phyloP scores from a whole-genome alignment of 1,140 invertebrate genomes.

The Habropoda laboriosa region DNA sequence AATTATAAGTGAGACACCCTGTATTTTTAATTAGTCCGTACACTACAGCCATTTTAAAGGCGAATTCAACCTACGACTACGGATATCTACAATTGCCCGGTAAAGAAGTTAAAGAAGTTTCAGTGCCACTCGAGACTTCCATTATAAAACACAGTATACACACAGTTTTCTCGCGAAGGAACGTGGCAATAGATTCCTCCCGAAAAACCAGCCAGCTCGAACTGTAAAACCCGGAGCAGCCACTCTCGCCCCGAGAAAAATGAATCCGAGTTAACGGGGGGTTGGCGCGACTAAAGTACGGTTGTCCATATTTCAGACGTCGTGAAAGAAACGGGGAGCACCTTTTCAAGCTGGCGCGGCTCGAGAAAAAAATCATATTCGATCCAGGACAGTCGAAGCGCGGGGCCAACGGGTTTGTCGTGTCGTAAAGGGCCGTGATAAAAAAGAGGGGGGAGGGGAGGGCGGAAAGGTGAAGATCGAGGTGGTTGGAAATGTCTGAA shows the following conservation, averaged over 20 bases:
- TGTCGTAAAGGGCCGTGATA: not conserved
- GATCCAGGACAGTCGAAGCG: not conserved
- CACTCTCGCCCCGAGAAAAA: conserved; percentile 7
- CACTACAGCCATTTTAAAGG: too few species aligned
- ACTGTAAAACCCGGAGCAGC: not conserved
- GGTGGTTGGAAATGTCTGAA: not conserved
- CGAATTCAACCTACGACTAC: too few species aligned
- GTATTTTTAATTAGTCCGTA: too few species aligned
- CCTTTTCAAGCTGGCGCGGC: not conserved
- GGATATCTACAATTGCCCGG: too few species aligned
- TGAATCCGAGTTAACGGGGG: not conserved
- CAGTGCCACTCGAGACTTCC: too few species aligned
- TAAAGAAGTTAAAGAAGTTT: too few species aligned
- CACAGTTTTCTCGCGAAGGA: not conserved
- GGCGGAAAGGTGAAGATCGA: too few species aligned
- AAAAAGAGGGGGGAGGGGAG: not conserved
- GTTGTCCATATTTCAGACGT: conserved; percentile 27
- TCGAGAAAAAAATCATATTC: conserved; percentile 16
- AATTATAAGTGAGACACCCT: too few species aligned
- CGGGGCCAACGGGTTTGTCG: too few species aligned
- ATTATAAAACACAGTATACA: too few species aligned
- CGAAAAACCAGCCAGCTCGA: not conserved
- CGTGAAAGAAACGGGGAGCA: not conserved
- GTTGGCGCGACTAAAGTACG: conserved; percentile 8
- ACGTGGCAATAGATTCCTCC: too few species aligned